A percentile compares a stretch with the other conserved stretches of the same genome.
These are phyloP conservation scores for Lepisosteus oculatus DNA, from an alignment of 2,113 vertebrate genomes.

Conservation along the genomic window DNA sequence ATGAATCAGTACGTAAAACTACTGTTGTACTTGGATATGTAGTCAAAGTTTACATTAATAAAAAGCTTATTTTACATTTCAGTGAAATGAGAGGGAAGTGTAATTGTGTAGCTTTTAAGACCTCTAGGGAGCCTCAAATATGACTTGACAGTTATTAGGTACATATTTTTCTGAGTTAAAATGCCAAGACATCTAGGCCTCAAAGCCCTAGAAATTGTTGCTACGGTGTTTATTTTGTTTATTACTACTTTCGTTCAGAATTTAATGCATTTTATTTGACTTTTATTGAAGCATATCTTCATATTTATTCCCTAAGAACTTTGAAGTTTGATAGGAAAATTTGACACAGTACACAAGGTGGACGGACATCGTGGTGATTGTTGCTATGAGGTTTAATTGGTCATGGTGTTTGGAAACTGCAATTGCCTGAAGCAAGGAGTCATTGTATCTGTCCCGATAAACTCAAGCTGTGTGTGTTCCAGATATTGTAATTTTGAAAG, in stretches of 20 bases:
- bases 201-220: constrained; percentile 24
- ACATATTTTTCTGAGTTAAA: constrained; percentile 24
- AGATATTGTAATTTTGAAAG: not conserved
- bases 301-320: not conserved
- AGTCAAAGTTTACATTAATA: constrained; percentile 4
- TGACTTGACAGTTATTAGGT: not conserved
- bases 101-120: constrained; percentile 29
- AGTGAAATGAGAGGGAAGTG: constrained; percentile 30
- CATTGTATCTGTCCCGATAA: constrained; percentile 11
- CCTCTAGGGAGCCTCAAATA: constrained; percentile 28
- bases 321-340: constrained; percentile 8
- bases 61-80: constrained; percentile 23
- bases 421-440: not conserved
- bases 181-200: constrained; percentile 28
- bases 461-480: not conserved
- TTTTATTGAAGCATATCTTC: constrained; percentile 7
- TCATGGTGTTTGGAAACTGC: not conserved
- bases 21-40: constrained; percentile 10
- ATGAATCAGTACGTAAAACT: constrained; percentile 16
- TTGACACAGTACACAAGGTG: not conserved
- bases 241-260: constrained; percentile 23
- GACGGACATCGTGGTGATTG: constrained; percentile 12
- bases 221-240: constrained; percentile 30
- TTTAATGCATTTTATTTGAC: constrained; percentile 25
- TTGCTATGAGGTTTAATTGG: constrained; percentile 1